phyloP scores from a whole-genome alignment of 1,140 invertebrate genomes.

The Drosophila bocki region DNA sequence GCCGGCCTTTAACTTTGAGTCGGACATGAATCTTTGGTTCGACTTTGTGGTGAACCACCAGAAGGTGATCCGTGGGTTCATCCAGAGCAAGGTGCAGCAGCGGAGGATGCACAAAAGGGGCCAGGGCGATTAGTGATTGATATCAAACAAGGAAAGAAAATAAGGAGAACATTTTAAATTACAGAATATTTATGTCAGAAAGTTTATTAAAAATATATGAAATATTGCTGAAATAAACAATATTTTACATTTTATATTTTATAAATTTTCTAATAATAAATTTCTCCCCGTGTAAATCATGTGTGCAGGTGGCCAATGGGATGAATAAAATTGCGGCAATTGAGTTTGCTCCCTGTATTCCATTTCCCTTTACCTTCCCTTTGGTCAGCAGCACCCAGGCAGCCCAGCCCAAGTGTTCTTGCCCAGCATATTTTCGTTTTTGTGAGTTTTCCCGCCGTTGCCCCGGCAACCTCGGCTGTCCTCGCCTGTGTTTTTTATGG shows the following conservation, averaged over 20 bases:
- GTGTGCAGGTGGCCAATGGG: constrained; percentile 53
- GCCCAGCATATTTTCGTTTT: constrained; percentile 53
- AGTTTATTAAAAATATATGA: background rate
- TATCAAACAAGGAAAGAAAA: too few species aligned
- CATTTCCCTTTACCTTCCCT: constrained; percentile 6
- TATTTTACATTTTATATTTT: background rate
- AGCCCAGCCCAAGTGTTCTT: constrained; percentile 19
- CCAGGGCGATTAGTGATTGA: constrained; percentile 20
- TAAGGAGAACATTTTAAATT: too few species aligned
- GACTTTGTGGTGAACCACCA: constrained; percentile 54
- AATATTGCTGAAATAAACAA: background rate
- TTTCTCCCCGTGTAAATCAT: constrained; percentile 31
- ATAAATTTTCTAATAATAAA: too few species aligned
- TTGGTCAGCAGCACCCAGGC: constrained; percentile 29
- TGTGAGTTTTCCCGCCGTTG: constrained; percentile 11
- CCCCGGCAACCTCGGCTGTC: background rate
- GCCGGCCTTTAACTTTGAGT: constrained; percentile 57
- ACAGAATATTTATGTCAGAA: too few species aligned
- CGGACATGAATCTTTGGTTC: constrained; percentile 55
- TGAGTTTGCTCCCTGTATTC: constrained; percentile 32
- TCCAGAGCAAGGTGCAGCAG: constrained; percentile 37
- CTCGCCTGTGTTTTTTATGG: constrained; percentile 45
- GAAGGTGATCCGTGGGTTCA: constrained; percentile 56
- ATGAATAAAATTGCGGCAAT: constrained; percentile 60
- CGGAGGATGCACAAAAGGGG: constrained; percentile 19